Conservation (phyloP, 2,113 vertebrate species). For the Poicephalus meyeri region DNA sequence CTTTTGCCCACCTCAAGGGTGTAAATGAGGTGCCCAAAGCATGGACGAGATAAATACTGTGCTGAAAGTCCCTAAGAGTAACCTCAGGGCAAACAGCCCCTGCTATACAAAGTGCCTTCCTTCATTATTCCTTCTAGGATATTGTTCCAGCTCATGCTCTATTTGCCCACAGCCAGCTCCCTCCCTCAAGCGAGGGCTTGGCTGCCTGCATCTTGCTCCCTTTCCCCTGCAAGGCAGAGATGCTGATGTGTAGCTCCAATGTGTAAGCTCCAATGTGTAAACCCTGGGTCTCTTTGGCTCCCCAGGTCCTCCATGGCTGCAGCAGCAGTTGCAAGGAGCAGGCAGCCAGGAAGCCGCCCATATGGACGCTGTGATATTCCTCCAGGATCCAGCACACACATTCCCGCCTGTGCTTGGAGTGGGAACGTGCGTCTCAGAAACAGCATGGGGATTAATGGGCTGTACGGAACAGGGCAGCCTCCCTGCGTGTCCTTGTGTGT, state of each 20-base stretch:
- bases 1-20: background rate
- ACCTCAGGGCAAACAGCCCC: background rate
- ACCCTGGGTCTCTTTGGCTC: constrained; percentile 84
- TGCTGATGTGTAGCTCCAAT: background rate
- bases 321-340: background rate
- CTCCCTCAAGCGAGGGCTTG: background rate
- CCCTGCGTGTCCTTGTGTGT: background rate
- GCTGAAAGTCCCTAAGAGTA: background rate
- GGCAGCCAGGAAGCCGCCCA: background rate
- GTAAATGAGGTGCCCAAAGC: fast-evolving
- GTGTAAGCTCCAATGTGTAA: constrained; percentile 7
- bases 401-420: background rate
- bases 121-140: fast-evolving
- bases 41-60: fast-evolving
- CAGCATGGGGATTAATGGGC: background rate
- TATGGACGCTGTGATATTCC: background rate
- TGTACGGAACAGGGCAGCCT: background rate
- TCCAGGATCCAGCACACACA: background rate
- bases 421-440: background rate
- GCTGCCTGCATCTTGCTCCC: background rate
- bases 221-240: background rate
- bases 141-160: background rate
- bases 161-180: background rate
- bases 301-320: constrained; percentile 77
- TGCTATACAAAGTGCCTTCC: background rate